Evolutionary conservation across 2,888 invertebrate species (phyloP), one percentile per base, ranked within the genome.

Genomic region (Pristionchus japonicus): DNA sequence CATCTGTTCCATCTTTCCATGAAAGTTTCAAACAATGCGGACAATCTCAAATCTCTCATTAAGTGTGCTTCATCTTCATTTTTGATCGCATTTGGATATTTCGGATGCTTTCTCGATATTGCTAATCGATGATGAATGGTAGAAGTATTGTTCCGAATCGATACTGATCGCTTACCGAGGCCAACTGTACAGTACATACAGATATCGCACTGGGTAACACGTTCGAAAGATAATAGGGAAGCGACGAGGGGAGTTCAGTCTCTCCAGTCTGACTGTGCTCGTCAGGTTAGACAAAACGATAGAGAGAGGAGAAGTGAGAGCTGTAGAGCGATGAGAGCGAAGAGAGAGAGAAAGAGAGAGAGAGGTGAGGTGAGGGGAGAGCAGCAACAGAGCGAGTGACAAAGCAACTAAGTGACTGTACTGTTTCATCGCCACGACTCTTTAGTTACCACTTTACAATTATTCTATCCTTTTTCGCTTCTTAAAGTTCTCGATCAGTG

Each of bases 161-260:
- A 43, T 43, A 9, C 43, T 43, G 43, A 43, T 43, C 43, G 11
- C 43, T 9, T 43, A 43, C 43, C 6, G 43, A 9, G 6, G 43
- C 43, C 11, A 11, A 43, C n/a, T n/a, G 43, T 43, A 43, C 43
- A 43, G 43, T 43, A 43, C 43, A 9, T 11, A 37, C 77, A 43
- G 7, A 1, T 17, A 77, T 40, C 27, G 37, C 70, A 17, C 7
- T 34, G 15, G 77, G 77, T 47, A 77, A 77, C 77, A 77, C 77
- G 77, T 77, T 77, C 77, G 77, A 77, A 77, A 37, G 77, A 77
- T 77, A 77, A 77, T 77, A 77, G 77, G 34, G 43, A 77, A 43
- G 77, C 7, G 43, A 15, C 11, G 77, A 27, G 31, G 17, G 57
- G 23, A n/a, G n/a, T n/a, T n/a, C n/a, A n/a, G n/a, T n/a, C n/a